phyloP scores from a whole-genome alignment of 2,113 vertebrate genomes.

The Crypturellus undulatus region DNA sequence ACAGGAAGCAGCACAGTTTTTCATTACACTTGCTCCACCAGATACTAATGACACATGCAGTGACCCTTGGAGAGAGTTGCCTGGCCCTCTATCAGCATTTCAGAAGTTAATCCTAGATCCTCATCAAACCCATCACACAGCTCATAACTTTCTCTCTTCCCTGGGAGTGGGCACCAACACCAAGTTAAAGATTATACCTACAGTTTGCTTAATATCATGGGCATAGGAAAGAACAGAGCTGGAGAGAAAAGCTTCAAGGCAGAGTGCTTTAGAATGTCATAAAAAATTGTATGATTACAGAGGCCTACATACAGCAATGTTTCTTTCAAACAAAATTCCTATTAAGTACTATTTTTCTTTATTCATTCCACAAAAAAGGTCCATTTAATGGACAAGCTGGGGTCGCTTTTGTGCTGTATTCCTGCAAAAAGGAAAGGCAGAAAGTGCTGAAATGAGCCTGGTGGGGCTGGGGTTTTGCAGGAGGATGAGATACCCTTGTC shows the following conservation, averaged over 20 bases:
- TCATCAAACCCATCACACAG: background rate
- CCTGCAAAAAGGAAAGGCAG: background rate
- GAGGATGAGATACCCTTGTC: background rate
- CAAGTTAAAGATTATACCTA: background rate
- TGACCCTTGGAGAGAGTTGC: background rate
- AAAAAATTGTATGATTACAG: background rate
- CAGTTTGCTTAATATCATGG: background rate
- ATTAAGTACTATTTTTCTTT: background rate
- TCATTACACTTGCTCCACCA: background rate
- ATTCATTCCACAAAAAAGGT: background rate
- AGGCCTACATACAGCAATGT: background rate
- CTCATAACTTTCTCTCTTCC: background rate
- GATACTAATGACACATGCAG: background rate
- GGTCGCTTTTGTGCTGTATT: background rate
- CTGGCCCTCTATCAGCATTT: background rate
- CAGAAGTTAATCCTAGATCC: background rate
- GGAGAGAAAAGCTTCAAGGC: background rate
- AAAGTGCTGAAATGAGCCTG: rapidly evolving
- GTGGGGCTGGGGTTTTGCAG: background rate
- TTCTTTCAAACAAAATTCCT: background rate
- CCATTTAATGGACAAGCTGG: background rate
- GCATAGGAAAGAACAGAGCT: background rate
- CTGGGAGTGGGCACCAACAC: background rate
- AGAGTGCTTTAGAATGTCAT: background rate
- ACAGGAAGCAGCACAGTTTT: background rate